A percentile compares a stretch with the other conserved stretches of the same genome.
Evolutionary conservation across 1,140 invertebrate species (phyloP).

Genomic region (Periplaneta americana): DNA sequence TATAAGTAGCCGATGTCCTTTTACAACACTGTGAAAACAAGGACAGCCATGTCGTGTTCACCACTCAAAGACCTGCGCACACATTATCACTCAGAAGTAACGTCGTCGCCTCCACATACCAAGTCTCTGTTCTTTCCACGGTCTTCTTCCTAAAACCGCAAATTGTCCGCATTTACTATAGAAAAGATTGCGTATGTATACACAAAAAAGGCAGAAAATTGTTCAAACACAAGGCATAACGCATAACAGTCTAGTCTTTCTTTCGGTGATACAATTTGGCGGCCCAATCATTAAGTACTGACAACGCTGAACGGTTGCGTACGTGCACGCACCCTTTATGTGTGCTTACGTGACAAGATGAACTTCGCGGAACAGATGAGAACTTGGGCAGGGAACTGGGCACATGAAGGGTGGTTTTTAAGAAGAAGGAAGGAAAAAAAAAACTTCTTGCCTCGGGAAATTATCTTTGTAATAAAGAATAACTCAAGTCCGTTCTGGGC

Average conservation of each 20-base stretch:
- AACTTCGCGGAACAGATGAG: neutral
- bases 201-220: neutral
- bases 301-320: neutral
- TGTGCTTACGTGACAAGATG: neutral
- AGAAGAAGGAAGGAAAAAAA: too few relatives aligned
- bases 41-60: neutral
- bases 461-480: neutral
- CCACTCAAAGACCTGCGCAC: neutral
- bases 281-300: neutral
- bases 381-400: neutral
- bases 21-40: neutral
- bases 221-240: neutral
- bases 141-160: neutral
- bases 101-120: neutral
- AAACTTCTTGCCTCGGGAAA: neutral
- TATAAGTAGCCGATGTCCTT: neutral
- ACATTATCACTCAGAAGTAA: neutral
- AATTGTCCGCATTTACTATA: neutral
- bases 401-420: neutral
- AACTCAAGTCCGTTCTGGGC: neutral
- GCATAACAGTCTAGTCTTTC: neutral
- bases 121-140: too few relatives aligned
- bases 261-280: neutral
- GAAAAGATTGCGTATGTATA: neutral
- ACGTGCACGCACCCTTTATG: neutral